phyloP scores from a whole-genome alignment of 2,797 vertebrate genomes.

The Syncerus caffer region DNA sequence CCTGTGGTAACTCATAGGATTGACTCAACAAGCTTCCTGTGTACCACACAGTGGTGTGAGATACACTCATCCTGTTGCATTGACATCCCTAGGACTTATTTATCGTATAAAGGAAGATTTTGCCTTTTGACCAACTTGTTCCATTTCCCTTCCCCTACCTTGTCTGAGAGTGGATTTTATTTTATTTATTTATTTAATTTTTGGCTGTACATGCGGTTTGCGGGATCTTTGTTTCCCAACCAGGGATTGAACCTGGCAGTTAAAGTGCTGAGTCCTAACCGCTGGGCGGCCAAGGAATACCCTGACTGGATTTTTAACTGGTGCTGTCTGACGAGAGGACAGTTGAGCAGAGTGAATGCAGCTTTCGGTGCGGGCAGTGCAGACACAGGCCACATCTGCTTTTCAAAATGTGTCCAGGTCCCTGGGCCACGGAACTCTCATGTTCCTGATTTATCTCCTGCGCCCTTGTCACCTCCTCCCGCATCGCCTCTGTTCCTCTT shows the following conservation, averaged over 20 bases:
- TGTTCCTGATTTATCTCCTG: background rate
- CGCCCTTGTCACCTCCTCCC: background rate
- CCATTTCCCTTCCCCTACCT: background rate
- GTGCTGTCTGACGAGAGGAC: background rate
- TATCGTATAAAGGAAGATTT: background rate
- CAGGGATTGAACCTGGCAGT: background rate
- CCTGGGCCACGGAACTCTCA: fast-evolving
- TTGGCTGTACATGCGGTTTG: background rate
- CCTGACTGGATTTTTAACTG: background rate
- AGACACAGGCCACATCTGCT: fast-evolving
- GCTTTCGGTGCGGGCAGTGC: background rate
- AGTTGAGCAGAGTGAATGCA: background rate
- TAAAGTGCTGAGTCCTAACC: background rate
- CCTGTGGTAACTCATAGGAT: background rate
- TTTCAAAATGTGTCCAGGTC: background rate
- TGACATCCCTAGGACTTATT: background rate
- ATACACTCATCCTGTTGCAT: background rate
- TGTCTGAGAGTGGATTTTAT: background rate
- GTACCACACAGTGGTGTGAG: background rate
- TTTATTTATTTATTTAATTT: background rate
- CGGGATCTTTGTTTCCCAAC: background rate
- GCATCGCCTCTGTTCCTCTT: background rate
- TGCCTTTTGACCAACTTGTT: background rate
- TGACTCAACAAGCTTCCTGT: background rate
- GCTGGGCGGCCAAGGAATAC: background rate